Base-by-base conservation (phyloP, 2,888 invertebrate genomes). In the Vesta saturnalis region DNA sequence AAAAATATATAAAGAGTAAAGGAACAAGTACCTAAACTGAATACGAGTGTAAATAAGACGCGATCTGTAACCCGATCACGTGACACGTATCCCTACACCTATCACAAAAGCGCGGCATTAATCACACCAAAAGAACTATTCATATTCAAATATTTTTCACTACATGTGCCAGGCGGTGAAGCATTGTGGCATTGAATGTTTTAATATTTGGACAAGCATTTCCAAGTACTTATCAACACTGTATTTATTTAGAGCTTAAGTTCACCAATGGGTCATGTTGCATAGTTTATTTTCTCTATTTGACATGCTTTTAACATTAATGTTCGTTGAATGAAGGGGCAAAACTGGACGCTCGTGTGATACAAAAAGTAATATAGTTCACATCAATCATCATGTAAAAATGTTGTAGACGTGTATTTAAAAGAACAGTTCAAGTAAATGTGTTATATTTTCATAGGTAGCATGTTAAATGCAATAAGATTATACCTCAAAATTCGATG, bases 141-240 rank as follows among this genome's bases (percentile, higher is more conserved):
- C 73, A 69, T 66, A 77, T 77, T 77, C 69, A 77, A 76, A 76
- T 77, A 60, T 60, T 60, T 52, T 60, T 59, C 68, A 68, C 46
- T 70, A 73, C 70, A 71, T 68, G 69, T 74, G 77, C 74, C 77
- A 74, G 76, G 65, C 70, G 71, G 71, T 74, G 76, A 76, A 73
- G 72, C 71, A 71, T 60, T 70, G 72, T 74, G 73, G 74, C 76
- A 76, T 75, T 77, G 77, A 77, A 75, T 74, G 68, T 77, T 74
- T 74, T 77, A 77, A 77, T 78, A 77, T 78, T 78, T 78, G 74
- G 78, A 78, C 77, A 77, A 75, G 72, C 74, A 73, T 72, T 73
- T 74, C 73, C 74, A 71, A 75, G 70, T 70, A 76, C 74, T 77
- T 76, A 76, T 77, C 77, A 74, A 75, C 76, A 73, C 72, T 67